These are phyloP conservation scores for Pegoplata infirma DNA, from an alignment of 2,888 invertebrate genomes.

Conservation along the genomic window DNA sequence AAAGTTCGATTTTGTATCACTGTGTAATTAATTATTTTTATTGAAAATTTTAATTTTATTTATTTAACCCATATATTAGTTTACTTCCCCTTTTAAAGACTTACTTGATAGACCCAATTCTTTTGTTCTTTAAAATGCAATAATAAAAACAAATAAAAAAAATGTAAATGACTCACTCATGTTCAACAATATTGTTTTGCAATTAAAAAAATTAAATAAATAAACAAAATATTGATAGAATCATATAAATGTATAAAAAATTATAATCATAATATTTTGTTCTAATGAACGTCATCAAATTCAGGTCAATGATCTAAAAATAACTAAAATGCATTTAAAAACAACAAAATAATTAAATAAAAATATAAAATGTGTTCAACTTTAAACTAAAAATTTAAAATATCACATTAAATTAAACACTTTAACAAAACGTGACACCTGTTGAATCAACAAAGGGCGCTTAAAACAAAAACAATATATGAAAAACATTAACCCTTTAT, in stretches of 20 bases:
- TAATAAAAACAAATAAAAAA: background rate
- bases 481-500: too few species aligned
- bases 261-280: too few species aligned
- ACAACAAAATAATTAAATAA: too few species aligned
- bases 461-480: too few species aligned
- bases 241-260: background rate
- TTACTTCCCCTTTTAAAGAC: too few species aligned
- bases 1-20: too few species aligned
- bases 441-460: constrained; percentile 10
- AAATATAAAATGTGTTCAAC: constrained; percentile 12
- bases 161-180: constrained; percentile 39
- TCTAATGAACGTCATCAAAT: constrained; percentile 31
- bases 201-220: too few species aligned
- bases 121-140: constrained; percentile 34
- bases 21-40: too few species aligned
- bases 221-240: too few species aligned
- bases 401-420: constrained; percentile 11
- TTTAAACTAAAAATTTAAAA: background rate
- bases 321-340: background rate
- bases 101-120: constrained; percentile 7
- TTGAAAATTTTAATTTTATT: too few species aligned
- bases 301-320: constrained; percentile 37
- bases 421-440: constrained; percentile 17
- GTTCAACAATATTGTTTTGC: background rate
- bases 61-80: too few species aligned